Evolutionary conservation across 2,113 vertebrate species (phyloP), one percentile per base, ranked within the genome.

Genomic region (Suricata suricatta): DNA sequence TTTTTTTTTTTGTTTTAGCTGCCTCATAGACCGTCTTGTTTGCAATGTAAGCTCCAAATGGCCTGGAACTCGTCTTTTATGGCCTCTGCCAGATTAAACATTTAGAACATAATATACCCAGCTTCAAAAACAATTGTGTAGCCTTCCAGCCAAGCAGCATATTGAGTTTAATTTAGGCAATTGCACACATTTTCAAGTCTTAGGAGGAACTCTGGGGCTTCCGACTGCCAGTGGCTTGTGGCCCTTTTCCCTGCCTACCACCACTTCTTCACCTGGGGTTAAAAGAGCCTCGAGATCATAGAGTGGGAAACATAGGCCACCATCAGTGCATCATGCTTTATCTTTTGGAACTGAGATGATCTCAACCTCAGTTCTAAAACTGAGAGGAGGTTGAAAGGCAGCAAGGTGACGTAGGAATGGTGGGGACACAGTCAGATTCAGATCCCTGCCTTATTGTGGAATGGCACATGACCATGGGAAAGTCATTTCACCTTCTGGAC

Each of bases 31-130:
- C 95, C 97, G 98, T 72, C 83, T 97, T 97, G 87, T 88, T 96
- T 29, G 12, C 97, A 97, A 88, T 97, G 94, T 93, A 97, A 98
- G 89, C 97, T 98, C 98, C 98, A 98, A 98, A 98, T 98, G 98
- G 98, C 97, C 97, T 98, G 97, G 97, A 98, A 98, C 96, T 90
- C 38, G 64, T 98, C 98, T 98, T 97, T 97, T 97, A 98, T 94
- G 66, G 97, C 97, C 97, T 97, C 95, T 96, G 95, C 93, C 98
- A 98, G 98, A 98, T 97, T 98, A 98, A 98, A 94, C 93, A 98
- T 98, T 98, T 98, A 98, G 97, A 83, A 96, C 88, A 94, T 98
- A 93, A 97, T 88, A n/a, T 7, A 41, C 16, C 92, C 63, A 13
- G 79, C 79, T 98, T 97, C 95, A 97, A 96, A 96, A 98, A 98